Conservation (phyloP, 1,140 invertebrate genomes). For the Bombus superbus region DNA sequence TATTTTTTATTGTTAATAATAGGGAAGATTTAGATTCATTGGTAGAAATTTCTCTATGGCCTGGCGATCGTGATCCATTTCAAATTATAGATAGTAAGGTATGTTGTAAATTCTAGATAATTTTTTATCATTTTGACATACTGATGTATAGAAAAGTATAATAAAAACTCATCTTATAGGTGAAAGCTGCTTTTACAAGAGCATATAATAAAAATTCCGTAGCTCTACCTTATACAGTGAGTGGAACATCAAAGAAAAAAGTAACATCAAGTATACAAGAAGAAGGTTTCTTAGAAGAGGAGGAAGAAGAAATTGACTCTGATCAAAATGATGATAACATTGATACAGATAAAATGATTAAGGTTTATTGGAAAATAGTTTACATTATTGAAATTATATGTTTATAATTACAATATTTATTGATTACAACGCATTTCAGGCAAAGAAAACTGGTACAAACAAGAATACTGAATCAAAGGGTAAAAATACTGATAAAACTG, state of each 20-base stretch:
- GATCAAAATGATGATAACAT: constrained; percentile 86
- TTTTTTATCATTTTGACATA: constrained; percentile 20
- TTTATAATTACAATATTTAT: constrained; percentile 14
- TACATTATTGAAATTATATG: constrained; percentile 23
- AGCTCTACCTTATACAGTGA: constrained; percentile 87
- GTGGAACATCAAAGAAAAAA: constrained; percentile 85
- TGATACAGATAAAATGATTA: constrained; percentile 91
- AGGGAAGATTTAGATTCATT: constrained; percentile 96
- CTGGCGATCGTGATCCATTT: constrained; percentile 89
- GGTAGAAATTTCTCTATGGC: constrained; percentile 93
- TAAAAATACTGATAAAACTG: constrained; percentile 43
- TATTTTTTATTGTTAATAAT: constrained; percentile 33
- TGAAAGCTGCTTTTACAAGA: constrained; percentile 96
- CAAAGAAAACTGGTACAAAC: constrained; percentile 71
- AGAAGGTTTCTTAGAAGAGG: constrained; percentile 78
- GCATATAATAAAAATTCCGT: constrained; percentile 93
- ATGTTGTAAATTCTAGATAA: constrained; percentile 41
- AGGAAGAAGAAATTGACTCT: constrained; percentile 86
- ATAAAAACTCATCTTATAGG: constrained; percentile 79
- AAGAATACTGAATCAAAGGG: constrained; percentile 38
- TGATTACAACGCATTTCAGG: constrained; percentile 59
- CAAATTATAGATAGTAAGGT: constrained; percentile 91
- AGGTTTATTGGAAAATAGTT: constrained; percentile 83
- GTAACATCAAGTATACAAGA: constrained; percentile 74
- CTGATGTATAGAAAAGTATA: neutral